Percentiles rank a stretch among this genome's conserved stretches.
Evolutionary conservation across 2,113 vertebrate species (phyloP).

Genomic region (Labrus mixtus): DNA sequence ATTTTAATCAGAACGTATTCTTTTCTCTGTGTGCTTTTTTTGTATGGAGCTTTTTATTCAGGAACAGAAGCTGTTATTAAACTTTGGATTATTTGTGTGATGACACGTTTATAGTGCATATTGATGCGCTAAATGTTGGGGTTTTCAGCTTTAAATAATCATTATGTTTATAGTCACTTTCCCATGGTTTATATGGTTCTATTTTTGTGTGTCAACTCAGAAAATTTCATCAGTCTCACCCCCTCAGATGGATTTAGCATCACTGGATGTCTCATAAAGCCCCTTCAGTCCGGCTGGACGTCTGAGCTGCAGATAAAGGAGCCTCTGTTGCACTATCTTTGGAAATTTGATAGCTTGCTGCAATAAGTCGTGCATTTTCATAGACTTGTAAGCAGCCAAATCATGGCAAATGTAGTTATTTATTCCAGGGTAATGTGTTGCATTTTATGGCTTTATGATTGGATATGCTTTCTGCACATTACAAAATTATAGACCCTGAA

Average conservation of each 20-base stretch:
- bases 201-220: constrained; percentile 19
- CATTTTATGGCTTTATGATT: constrained; percentile 44
- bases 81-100: background rate
- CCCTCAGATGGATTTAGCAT: constrained; percentile 47
- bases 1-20: constrained; percentile 3
- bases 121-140: background rate
- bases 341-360: constrained; percentile 63
- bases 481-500: constrained; percentile 36
- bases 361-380: constrained; percentile 56
- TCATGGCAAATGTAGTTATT: constrained; percentile 42
- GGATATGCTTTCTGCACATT: constrained; percentile 36
- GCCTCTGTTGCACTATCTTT: constrained; percentile 65
- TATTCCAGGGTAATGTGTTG: constrained; percentile 31
- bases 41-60: background rate
- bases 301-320: constrained; percentile 66
- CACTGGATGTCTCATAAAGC: constrained; percentile 54
- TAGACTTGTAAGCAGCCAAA: constrained; percentile 54
- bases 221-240: constrained; percentile 41
- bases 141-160: background rate
- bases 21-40: background rate
- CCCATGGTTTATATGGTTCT: constrained; percentile 13
- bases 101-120: background rate
- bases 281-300: constrained; percentile 62
- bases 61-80: background rate
- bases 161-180: background rate